A percentile compares a stretch with the other conserved stretches of the same genome.
Evolutionary conservation across 30 jellyfish, hydroid and myxozoan genomes (phyloP).

Genomic region (Chironex yamaguchii): DNA sequence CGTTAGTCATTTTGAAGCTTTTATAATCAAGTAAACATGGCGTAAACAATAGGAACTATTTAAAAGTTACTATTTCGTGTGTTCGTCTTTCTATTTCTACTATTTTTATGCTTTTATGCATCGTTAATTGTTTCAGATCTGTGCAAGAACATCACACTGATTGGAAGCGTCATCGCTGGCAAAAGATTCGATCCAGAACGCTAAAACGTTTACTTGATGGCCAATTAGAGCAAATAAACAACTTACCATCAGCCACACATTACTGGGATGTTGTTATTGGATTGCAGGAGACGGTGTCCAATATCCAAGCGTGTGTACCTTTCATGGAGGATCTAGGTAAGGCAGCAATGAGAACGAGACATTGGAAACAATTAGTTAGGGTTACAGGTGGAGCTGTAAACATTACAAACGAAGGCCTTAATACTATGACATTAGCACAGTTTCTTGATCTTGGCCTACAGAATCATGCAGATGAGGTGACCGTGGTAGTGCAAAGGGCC

Average conservation of each 20-base stretch:
- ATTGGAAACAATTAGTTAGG: conserved; percentile 89
- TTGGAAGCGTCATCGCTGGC: conserved; percentile 95
- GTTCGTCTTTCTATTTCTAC: background rate
- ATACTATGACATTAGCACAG: conserved; percentile 76
- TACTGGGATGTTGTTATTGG: conserved; percentile 84
- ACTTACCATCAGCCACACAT: conserved; percentile 66
- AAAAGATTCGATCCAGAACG: conserved; percentile 68
- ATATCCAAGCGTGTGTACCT: conserved; percentile 79
- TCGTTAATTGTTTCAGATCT: conserved; percentile 8
- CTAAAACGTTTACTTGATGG: conserved; percentile 70
- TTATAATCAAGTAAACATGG: no score
- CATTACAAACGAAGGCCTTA: conserved; percentile 74
- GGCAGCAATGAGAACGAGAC: conserved; percentile 90
- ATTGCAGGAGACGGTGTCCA: conserved; percentile 51
- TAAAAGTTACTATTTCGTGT: no score
- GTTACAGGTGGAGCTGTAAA: conserved; percentile 84
- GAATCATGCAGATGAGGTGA: conserved; percentile 87
- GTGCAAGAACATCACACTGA: conserved; percentile 85
- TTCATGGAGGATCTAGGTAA: conserved; percentile 87
- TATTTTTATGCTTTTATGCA: background rate
- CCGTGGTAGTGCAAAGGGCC: conserved; percentile 78
- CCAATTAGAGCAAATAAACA: conserved; percentile 72
- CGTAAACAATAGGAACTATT: no score
- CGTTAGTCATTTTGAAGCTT: no score
- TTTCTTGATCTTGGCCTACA: conserved; percentile 81